These are phyloP conservation scores for Drosophila leonis DNA, from an alignment of 2,888 invertebrate genomes.

Conservation along the genomic window DNA sequence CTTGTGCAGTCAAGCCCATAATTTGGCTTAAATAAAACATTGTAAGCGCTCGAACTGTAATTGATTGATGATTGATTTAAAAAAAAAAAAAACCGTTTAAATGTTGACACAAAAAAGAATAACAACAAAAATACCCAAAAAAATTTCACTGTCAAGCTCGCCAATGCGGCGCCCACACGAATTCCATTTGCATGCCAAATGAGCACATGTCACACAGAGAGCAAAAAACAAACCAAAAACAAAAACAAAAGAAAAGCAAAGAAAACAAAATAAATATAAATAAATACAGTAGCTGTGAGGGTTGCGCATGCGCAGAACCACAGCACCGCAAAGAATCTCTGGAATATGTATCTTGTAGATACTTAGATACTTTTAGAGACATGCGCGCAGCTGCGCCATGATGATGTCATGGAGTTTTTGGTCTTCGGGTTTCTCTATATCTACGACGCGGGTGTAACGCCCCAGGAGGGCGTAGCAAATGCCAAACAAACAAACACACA, in stretches of 20 bases:
- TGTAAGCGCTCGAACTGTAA: conserved; percentile 36
- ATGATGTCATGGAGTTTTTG: conserved; percentile 55
- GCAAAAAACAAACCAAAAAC: background rate
- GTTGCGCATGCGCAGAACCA: conserved; percentile 73
- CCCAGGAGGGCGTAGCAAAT: conserved; percentile 73
- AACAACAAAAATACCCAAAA: conserved; percentile 9
- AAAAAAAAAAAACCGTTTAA: conserved; percentile 25
- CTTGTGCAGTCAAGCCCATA: conserved; percentile 26
- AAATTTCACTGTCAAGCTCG: conserved; percentile 56
- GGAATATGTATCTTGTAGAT: conserved; percentile 52
- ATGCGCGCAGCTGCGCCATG: conserved; percentile 54
- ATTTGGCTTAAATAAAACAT: conserved; percentile 20
- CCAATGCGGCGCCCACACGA: conserved; percentile 57
- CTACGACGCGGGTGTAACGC: conserved; percentile 57
- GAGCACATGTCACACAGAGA: conserved; percentile 57
- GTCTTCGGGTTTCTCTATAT: conserved; percentile 16
- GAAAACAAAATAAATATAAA: conserved; percentile 25
- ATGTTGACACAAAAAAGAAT: conserved; percentile 5
- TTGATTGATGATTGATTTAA: conserved; percentile 47
- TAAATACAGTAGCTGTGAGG: conserved; percentile 61
- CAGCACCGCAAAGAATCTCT: conserved; percentile 43
- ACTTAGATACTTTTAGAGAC: conserved; percentile 39
- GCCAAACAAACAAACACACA: conserved; percentile 60
- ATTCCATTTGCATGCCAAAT: conserved; percentile 65
- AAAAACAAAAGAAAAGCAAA: background rate